Percentiles rank a stretch among this genome's conserved stretches.
Evolutionary conservation across 2,888 invertebrate species (phyloP).

Genomic region (Gerosis bhagava): DNA sequence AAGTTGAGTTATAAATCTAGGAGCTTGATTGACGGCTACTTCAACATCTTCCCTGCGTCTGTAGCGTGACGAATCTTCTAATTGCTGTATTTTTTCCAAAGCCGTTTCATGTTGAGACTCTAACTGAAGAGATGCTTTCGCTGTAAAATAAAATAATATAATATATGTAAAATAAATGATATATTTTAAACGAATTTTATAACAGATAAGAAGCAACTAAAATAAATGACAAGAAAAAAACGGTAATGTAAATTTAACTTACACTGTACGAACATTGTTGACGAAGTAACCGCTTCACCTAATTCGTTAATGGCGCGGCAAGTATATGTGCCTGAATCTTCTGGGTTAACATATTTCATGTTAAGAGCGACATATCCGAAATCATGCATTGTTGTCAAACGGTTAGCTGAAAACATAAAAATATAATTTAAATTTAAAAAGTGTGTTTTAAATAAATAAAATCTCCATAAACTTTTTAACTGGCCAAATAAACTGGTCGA

Average conservation of each 20-base stretch:
- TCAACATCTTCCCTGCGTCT: slow-evolving; percentile 92
- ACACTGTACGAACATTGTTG: slow-evolving; percentile 94
- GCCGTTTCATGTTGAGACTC: slow-evolving; percentile 96
- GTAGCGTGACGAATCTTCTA: slow-evolving; percentile 92
- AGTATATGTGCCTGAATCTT: slow-evolving; percentile 98
- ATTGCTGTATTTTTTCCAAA: slow-evolving; percentile 91
- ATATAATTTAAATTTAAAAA: no score
- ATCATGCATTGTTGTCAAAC: slow-evolving; percentile 97
- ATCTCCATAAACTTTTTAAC: no score
- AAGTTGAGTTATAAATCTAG: slow-evolving; percentile 92
- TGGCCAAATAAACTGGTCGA: no score
- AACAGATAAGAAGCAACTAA: no score
- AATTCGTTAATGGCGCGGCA: slow-evolving; percentile 96
- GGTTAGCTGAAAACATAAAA: slow-evolving; percentile 87
- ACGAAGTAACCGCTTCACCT: slow-evolving; percentile 97
- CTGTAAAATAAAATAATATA: slow-evolving; percentile 74
- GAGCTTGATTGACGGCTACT: slow-evolving; percentile 90
- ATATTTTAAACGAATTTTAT: no score
- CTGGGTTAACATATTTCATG: slow-evolving; percentile 96
- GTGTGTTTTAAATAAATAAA: no score
- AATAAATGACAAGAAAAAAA: no score
- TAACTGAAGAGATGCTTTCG: slow-evolving; percentile 93
- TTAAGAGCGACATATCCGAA: slow-evolving; percentile 98
- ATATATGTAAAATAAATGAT: no score
- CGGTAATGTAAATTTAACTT: slow-evolving; percentile 68